Conservation (phyloP, 2,797 vertebrate species). For the Mallotus villosus region DNA sequence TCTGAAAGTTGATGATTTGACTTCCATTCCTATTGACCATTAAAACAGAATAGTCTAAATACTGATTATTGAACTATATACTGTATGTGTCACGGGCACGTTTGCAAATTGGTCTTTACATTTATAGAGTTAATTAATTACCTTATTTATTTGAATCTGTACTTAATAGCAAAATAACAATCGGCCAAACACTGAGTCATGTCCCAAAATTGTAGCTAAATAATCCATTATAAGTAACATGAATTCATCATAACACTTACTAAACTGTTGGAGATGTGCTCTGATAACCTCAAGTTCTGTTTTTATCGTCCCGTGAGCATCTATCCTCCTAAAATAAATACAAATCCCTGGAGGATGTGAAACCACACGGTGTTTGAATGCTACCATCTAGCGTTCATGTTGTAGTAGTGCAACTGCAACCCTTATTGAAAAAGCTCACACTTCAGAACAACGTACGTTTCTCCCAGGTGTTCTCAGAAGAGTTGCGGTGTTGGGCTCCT, state of each 20-base stretch:
- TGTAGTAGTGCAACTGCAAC: background rate
- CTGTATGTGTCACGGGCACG: background rate
- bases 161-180: too few relatives aligned
- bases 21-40: background rate
- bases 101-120: background rate
- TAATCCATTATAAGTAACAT: background rate
- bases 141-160: background rate
- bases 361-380: constrained; percentile 63
- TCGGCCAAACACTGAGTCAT: background rate
- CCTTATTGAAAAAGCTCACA: too few relatives aligned
- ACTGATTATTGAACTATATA: background rate
- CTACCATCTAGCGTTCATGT: constrained; percentile 71
- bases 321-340: background rate
- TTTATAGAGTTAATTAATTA: background rate
- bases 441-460: too few relatives aligned
- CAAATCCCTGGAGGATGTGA: constrained; percentile 1
- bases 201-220: background rate
- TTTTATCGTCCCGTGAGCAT: constrained; percentile 17
- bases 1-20: background rate
- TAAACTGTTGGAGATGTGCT: constrained; percentile 11
- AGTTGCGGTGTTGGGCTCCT: background rate
- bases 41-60: background rate
- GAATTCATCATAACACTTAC: background rate
- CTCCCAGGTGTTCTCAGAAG: background rate
- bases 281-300: constrained; percentile 22